A percentile compares a stretch with the other conserved stretches of the same genome.
phyloP scores from a whole-genome alignment of 2,888 invertebrate species.

The Phania funesta region DNA sequence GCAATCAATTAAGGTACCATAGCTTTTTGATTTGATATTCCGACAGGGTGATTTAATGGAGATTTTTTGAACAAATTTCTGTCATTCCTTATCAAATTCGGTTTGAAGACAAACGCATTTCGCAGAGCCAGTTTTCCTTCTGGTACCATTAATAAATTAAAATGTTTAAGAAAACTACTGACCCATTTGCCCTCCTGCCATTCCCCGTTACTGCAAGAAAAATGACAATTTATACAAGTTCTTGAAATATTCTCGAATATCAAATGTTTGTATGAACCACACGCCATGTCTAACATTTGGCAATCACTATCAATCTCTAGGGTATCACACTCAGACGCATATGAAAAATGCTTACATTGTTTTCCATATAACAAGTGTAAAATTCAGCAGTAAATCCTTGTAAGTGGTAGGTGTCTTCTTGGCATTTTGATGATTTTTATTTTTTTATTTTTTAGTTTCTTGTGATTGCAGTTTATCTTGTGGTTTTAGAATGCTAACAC shows the following conservation, averaged over 20 bases:
- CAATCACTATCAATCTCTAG: slow-evolving; percentile 64
- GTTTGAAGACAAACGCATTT: too few relatives aligned
- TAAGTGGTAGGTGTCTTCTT: slow-evolving; percentile 57
- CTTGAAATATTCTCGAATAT: slow-evolving; percentile 46
- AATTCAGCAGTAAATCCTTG: slow-evolving; percentile 37
- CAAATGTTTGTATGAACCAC: slow-evolving; percentile 25
- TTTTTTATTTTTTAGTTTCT: neutral
- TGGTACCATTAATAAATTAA: too few relatives aligned
- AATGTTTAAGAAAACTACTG: too few relatives aligned
- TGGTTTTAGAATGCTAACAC: slow-evolving; percentile 25
- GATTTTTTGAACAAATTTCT: too few relatives aligned
- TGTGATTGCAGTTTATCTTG: slow-evolving; percentile 51
- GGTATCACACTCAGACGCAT: slow-evolving; percentile 26
- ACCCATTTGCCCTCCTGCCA: too few relatives aligned
- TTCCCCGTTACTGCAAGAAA: neutral
- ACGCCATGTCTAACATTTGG: slow-evolving; percentile 63
- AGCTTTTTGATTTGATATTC: too few relatives aligned
- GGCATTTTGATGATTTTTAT: slow-evolving; percentile 55
- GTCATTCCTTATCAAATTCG: too few relatives aligned
- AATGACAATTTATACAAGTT: slow-evolving; percentile 21
- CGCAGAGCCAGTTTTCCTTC: too few relatives aligned
- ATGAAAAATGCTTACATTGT: slow-evolving; percentile 54
- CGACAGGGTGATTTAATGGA: too few relatives aligned
- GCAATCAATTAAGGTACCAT: too few relatives aligned
- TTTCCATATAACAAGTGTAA: slow-evolving; percentile 29